Evolutionary conservation across 2,888 invertebrate genomes (phyloP), one percentile per base, ranked within the genome.

Genomic region (Pristionchus exspectatus): DNA sequence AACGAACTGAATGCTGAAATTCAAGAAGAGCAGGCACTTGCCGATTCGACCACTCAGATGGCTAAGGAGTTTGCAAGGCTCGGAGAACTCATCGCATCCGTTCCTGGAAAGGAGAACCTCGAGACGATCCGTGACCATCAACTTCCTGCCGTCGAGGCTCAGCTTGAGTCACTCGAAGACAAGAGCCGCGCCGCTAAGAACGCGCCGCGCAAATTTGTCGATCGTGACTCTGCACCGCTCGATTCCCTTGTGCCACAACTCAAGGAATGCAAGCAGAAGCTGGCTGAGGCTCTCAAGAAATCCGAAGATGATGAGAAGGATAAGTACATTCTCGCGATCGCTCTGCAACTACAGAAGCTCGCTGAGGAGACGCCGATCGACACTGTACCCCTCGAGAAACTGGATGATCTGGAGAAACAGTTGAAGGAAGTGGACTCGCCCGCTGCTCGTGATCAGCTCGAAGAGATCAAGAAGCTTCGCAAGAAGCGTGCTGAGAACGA

Each of bases 11-110:
- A 89, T 87, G 83, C 88, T 50, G 92, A 92, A 66, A 89, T 92
- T 74, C 90, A 91, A 44, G 92, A 92, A 85, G 92, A 92, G 72
- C 89, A 91, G 83, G 90, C 92, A 87, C 88, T 92, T 66, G 89
- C 87, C 81, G 92, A 93, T n/a, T 91, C 91, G 16, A 89, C 90
- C 59, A 90, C 90, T 63, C 92, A 92, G 87, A 90, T 93, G 69
- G 87, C 89, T 33, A 89, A 92, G 38, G 92, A 93, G 88, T 89
- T 91, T 81, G 91, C 89, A 10, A 81, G 88, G 54, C 86, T 91
- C 33, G 89, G 86, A 54, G 74, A 85, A 30, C 56, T 87, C 87
- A 87, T 87, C 87, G 69, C 33, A 27, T 87, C 87, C 10, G 56
- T n/a, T n/a, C 87, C 87, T 69, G 87, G 87, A 87, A 69, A 72